Conservation (phyloP, 2,113 vertebrate genomes). For the Microcebus ravelobensis region DNA sequence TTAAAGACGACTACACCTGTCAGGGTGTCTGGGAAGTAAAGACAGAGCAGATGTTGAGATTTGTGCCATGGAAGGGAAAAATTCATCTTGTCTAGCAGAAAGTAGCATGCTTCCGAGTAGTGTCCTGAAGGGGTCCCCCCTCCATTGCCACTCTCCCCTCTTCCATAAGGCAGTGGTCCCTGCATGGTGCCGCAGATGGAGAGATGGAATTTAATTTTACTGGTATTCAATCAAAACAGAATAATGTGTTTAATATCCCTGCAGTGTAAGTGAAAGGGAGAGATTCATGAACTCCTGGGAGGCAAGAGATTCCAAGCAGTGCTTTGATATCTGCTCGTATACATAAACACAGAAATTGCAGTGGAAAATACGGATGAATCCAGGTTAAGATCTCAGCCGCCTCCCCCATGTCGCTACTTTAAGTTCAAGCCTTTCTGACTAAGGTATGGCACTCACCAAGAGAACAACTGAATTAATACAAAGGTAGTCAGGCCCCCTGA, state of each 20-base stretch:
- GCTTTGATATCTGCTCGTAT: neutral
- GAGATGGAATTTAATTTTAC: constrained; percentile 79
- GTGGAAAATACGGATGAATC: neutral
- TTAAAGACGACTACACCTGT: constrained; percentile 84
- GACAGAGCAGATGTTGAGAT: constrained; percentile 87
- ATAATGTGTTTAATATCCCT: constrained; percentile 86
- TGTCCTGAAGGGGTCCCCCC: constrained; percentile 52
- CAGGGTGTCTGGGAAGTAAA: constrained; percentile 85
- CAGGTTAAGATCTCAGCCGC: neutral
- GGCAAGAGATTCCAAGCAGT: constrained; percentile 59
- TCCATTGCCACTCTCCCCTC: neutral
- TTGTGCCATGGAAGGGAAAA: constrained; percentile 81
- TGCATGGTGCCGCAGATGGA: neutral
- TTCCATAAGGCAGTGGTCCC: constrained; percentile 18
- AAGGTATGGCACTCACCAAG: neutral
- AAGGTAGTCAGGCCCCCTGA: neutral
- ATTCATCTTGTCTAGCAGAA: constrained; percentile 76
- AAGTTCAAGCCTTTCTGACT: constrained; percentile 11
- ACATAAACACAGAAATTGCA: constrained; percentile 56
- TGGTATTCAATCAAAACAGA: constrained; percentile 81
- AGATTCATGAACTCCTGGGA: constrained; percentile 77
- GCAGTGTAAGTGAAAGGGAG: constrained; percentile 68
- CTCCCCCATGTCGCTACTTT: neutral
- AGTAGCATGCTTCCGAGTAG: constrained; percentile 75
- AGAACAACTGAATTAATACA: neutral